Evolutionary conservation across 2,797 vertebrate genomes (phyloP).

Genomic region (Delichon dasypus): DNA sequence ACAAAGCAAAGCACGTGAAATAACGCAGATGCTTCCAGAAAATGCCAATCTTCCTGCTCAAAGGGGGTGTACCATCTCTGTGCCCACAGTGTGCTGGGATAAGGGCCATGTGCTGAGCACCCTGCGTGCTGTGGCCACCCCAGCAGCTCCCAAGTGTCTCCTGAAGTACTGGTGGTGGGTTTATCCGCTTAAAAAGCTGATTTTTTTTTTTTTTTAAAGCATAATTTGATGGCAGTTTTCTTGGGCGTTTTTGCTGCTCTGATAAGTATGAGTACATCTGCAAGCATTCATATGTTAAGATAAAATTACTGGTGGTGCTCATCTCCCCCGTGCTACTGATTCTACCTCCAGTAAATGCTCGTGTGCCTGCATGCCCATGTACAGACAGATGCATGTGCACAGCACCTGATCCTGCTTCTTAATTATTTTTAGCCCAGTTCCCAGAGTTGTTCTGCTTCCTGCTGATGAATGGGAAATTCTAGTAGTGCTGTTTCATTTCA

Average conservation of each 20-base stretch:
- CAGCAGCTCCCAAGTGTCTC: neutral
- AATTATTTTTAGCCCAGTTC: slow-evolving; percentile 46
- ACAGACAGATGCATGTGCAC: neutral
- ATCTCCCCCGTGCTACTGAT: neutral
- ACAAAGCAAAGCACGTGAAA: neutral
- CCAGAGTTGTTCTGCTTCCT: slow-evolving; percentile 27
- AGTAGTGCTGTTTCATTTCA: slow-evolving; percentile 31
- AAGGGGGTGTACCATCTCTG: neutral
- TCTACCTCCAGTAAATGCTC: neutral
- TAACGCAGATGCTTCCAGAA: neutral
- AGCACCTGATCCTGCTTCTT: slow-evolving; percentile 21
- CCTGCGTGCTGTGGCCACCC: rapidly evolving
- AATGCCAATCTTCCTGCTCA: neutral
- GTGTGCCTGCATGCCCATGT: neutral
- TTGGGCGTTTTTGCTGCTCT: neutral
- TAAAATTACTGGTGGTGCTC: slow-evolving; percentile 2
- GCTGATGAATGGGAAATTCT: slow-evolving; percentile 51
- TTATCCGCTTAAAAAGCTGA: neutral
- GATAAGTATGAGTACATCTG: slow-evolving; percentile 1
- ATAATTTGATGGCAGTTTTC: neutral
- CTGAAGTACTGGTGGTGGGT: neutral
- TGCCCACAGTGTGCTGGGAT: neutral
- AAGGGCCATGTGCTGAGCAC: neutral
- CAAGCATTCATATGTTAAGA: neutral
- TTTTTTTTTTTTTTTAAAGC: neutral